These are phyloP conservation scores for Pseudonaja textilis DNA, from an alignment of 2,113 vertebrate species.

Conservation along the genomic window DNA sequence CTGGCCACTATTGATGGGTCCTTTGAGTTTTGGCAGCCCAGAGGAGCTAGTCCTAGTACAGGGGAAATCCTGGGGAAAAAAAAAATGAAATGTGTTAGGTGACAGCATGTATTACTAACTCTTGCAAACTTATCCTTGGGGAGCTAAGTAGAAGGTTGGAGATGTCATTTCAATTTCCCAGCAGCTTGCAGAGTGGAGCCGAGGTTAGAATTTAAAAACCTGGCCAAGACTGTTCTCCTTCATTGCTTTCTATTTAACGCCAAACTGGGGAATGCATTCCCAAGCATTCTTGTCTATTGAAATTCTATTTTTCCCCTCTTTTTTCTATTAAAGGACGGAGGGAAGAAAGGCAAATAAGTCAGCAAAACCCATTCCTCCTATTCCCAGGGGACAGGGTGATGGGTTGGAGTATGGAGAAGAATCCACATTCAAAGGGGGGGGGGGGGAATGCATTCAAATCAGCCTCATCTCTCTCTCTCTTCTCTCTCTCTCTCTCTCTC, in stretches of 20 bases:
- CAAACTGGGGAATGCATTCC: constrained; percentile 8
- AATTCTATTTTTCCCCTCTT: background rate
- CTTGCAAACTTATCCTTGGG: fast-evolving
- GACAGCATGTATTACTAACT: background rate
- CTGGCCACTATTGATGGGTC: background rate
- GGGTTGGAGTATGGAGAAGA: background rate
- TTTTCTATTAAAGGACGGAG: constrained; percentile 31
- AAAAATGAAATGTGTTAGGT: background rate
- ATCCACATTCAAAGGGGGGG: constrained; percentile 51
- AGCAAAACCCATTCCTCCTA: background rate
- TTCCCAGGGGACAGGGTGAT: background rate
- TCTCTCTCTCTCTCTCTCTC: constrained; percentile 58
- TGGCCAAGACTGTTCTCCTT: constrained; percentile 39
- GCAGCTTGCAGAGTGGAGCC: background rate
- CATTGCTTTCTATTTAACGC: constrained; percentile 48
- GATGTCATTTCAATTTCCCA: constrained; percentile 18
- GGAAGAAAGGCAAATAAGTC: constrained; percentile 39
- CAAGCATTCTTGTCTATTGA: background rate
- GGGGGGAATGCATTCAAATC: constrained; percentile 30
- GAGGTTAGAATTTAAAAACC: constrained; percentile 47
- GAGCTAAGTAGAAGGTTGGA: fast-evolving
- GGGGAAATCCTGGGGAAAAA: background rate
- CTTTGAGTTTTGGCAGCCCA: background rate
- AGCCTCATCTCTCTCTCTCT: constrained; percentile 58
- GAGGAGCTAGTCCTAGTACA: background rate